phyloP scores from a whole-genome alignment of 2,888 invertebrate genomes.

The Thymelicus lineola region DNA sequence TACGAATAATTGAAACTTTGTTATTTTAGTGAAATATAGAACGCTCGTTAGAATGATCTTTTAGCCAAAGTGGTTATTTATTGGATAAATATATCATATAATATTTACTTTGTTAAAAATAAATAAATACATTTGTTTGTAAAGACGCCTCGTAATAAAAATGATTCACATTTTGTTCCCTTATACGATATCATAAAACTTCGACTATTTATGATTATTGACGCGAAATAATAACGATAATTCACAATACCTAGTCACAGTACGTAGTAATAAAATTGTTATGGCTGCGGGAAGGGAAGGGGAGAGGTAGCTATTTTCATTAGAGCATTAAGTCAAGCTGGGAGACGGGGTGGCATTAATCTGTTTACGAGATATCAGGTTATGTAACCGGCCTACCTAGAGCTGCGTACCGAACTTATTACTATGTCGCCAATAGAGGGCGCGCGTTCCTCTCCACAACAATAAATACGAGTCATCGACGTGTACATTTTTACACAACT shows the following conservation, averaged over 20 bases:
- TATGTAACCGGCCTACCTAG: slow-evolving; percentile 62
- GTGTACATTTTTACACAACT: slow-evolving; percentile 16
- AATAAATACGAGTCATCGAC: slow-evolving; percentile 18
- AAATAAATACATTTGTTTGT: slow-evolving; percentile 11
- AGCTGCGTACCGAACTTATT: slow-evolving; percentile 46
- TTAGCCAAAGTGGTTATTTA: too few relatives aligned
- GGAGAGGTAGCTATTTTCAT: slow-evolving; percentile 63
- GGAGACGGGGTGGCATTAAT: slow-evolving; percentile 62
- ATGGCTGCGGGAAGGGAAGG: slow-evolving; percentile 49
- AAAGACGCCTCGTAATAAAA: slow-evolving; percentile 32
- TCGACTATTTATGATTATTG: slow-evolving; percentile 55
- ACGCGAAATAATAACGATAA: slow-evolving; percentile 53
- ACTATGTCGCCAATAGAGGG: not conserved
- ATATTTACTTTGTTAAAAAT: not conserved
- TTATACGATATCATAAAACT: slow-evolving; percentile 47
- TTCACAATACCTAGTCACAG: slow-evolving; percentile 55
- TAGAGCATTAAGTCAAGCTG: slow-evolving; percentile 68
- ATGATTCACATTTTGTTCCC: slow-evolving; percentile 39
- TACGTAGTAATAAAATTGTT: slow-evolving; percentile 59
- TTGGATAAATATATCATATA: too few relatives aligned
- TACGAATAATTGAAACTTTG: too few relatives aligned
- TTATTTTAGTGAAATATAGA: too few relatives aligned
- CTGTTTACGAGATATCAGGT: slow-evolving; percentile 73
- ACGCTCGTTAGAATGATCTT: too few relatives aligned
- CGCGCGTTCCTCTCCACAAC: not conserved